These are phyloP conservation scores for Sardinella longiceps DNA, from an alignment of 2,797 vertebrate genomes.

Conservation along the genomic window DNA sequence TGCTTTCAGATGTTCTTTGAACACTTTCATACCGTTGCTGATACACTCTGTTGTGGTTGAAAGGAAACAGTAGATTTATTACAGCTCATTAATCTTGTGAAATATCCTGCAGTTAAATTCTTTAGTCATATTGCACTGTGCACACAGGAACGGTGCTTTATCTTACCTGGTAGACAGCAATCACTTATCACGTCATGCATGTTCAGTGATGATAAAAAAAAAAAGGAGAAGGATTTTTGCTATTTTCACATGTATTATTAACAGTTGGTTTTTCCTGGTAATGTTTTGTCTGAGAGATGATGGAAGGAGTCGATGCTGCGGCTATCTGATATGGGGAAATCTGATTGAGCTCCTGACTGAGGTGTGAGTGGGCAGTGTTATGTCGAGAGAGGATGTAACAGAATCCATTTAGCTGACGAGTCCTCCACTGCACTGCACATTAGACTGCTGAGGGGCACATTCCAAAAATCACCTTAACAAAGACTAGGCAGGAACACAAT, in stretches of 20 bases:
- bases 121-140: neutral
- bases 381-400: neutral
- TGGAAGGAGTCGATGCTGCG: neutral
- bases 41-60: neutral
- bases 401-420: neutral
- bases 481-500: neutral
- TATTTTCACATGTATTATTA: no score
- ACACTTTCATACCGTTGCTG: neutral
- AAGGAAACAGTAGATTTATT: neutral
- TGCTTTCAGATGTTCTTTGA: neutral
- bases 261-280: neutral
- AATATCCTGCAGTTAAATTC: no score
- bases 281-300: neutral
- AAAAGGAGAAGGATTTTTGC: no score
- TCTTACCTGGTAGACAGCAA: neutral
- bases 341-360: neutral
- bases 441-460: neutral
- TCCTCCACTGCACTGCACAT: no score
- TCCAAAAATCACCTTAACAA: neutral
- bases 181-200: neutral
- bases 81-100: neutral
- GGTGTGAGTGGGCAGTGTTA: neutral
- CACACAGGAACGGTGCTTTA: neutral
- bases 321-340: neutral
- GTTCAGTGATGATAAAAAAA: no score